phyloP scores from a whole-genome alignment of 1,140 invertebrate species.

The Luehdorfia chinensis region DNA sequence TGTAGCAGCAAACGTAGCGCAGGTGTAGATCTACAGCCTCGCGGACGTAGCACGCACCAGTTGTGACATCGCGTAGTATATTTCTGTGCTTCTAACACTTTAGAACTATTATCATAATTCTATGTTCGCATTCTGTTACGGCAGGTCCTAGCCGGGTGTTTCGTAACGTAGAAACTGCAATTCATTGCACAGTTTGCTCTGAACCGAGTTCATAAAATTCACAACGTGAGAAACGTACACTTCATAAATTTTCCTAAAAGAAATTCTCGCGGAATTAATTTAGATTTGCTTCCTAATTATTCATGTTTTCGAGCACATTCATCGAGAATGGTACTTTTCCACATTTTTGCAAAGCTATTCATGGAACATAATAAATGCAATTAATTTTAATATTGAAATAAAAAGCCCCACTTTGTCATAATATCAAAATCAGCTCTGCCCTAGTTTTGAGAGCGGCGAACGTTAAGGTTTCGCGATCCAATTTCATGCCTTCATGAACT shows the following conservation, averaged over 20 bases:
- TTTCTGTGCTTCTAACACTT: conserved; percentile 61
- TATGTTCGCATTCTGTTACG: conserved; percentile 59
- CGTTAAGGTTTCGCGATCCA: conserved; percentile 66
- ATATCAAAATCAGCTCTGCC: conserved; percentile 57
- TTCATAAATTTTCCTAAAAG: conserved; percentile 15
- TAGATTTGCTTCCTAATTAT: conserved; percentile 21
- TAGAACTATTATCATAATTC: conserved; percentile 71
- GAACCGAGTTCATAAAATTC: conserved; percentile 16
- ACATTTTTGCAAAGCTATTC: conserved; percentile 19
- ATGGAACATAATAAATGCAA: conserved; percentile 24
- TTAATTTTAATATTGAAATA: conserved; percentile 32
- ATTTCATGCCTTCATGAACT: conserved; percentile 72
- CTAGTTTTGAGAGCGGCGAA: conserved; percentile 51
- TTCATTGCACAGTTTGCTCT: conserved; percentile 20
- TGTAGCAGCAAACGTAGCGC: conserved; percentile 41
- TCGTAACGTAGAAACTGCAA: conserved; percentile 26
- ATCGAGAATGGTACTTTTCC: conserved; percentile 20
- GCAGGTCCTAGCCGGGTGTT: conserved; percentile 36
- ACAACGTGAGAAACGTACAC: conserved; percentile 14
- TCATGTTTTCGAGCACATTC: conserved; percentile 22
- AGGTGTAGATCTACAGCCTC: conserved; percentile 40
- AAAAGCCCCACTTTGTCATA: conserved; percentile 35
- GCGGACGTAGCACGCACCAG: conserved; percentile 38
- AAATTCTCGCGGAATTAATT: conserved; percentile 16
- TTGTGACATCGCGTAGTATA: conserved; percentile 44